Percentiles rank a stretch among this genome's conserved stretches.
Evolutionary conservation across 2,113 vertebrate genomes (phyloP).

Genomic region (Lutjanus erythropterus): DNA sequence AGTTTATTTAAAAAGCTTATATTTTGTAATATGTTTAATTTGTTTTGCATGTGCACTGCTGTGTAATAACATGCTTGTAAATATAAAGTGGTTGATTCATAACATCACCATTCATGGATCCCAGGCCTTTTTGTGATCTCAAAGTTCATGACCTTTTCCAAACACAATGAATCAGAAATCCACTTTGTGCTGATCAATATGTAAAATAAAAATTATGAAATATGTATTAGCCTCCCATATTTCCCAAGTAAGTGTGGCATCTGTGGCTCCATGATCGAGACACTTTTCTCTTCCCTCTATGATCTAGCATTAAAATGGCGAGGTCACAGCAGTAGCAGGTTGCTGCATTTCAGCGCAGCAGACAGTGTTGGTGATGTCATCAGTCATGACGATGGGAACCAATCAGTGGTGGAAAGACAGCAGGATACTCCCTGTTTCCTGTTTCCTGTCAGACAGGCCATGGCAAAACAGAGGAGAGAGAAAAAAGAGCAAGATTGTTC

Average conservation of each 20-base stretch:
- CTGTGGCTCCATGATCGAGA: background rate
- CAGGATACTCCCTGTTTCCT: conserved; percentile 72
- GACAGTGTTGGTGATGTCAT: conserved; percentile 46
- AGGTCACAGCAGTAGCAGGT: background rate
- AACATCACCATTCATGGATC: background rate
- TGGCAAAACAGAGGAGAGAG: conserved; percentile 16
- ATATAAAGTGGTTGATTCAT: no score
- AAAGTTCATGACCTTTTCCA: background rate
- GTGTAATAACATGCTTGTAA: no score
- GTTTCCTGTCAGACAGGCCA: conserved; percentile 60
- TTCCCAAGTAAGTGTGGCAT: background rate
- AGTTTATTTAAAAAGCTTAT: no score
- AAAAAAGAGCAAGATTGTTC: conserved; percentile 9
- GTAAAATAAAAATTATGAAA: background rate
- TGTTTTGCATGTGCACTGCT: no score
- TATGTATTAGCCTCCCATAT: background rate
- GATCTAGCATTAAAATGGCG: background rate
- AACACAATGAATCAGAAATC: background rate
- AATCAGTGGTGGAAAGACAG: conserved; percentile 57
- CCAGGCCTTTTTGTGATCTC: background rate
- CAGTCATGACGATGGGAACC: conserved; percentile 64
- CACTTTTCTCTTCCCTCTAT: background rate
- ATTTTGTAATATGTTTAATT: background rate
- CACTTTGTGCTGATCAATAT: background rate
- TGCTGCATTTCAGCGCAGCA: background rate